These are phyloP conservation scores for Cecidostiba fungosa DNA, from an alignment of 2,888 invertebrate species.

Conservation along the genomic window DNA sequence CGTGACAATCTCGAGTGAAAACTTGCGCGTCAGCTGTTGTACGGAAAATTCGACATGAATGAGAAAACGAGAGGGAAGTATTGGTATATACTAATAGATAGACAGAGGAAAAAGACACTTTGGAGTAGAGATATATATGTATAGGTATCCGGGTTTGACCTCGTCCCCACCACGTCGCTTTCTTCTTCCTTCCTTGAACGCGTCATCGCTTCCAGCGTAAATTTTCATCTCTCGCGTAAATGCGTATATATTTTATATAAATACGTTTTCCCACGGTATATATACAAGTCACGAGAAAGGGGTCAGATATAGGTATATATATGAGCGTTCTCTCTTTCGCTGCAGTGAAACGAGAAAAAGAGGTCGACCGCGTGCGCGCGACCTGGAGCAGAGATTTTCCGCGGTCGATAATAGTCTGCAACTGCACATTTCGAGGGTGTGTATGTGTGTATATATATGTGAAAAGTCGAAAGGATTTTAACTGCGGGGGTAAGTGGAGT, in stretches of 20 bases:
- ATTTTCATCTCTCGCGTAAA: background rate
- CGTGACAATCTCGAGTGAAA: background rate
- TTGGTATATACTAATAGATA: background rate
- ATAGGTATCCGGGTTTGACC: background rate
- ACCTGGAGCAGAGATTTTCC: background rate
- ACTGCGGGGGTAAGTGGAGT: background rate
- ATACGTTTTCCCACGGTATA: too few relatives aligned
- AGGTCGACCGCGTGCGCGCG: constrained; percentile 21
- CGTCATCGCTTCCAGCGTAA: background rate
- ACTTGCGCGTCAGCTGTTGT: background rate
- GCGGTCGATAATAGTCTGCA: constrained; percentile 31
- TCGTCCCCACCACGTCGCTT: background rate
- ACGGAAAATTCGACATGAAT: background rate
- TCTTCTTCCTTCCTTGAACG: background rate
- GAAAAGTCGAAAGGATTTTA: background rate
- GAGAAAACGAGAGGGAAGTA: background rate
- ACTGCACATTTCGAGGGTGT: background rate
- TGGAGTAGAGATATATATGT: background rate
- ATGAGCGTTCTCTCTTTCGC: background rate
- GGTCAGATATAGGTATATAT: too few relatives aligned
- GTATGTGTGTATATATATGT: background rate
- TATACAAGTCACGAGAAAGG: too few relatives aligned
- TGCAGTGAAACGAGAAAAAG: background rate
- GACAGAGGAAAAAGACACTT: background rate
- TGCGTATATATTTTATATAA: too few relatives aligned